phyloP scores from a whole-genome alignment of 2,888 invertebrate species.

The Pterobdella sp. region DNA sequence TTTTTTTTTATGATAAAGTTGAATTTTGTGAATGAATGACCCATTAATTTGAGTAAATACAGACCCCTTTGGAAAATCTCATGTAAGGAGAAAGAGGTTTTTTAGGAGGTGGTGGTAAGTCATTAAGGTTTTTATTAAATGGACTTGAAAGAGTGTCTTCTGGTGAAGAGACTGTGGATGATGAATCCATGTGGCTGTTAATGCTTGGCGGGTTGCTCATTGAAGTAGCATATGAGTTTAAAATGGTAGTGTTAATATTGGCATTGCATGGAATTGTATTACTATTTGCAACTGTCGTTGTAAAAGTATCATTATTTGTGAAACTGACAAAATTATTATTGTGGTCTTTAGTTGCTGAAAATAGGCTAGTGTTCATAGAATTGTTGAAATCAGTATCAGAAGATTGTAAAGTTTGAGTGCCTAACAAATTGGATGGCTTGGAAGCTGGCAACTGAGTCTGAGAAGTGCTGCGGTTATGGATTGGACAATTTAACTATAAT shows the following conservation, averaged over 20 bases:
- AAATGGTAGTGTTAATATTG: background rate
- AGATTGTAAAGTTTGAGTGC: too few relatives aligned
- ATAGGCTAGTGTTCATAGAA: background rate
- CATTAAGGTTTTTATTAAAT: slow-evolving; percentile 17
- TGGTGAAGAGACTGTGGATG: slow-evolving; percentile 19
- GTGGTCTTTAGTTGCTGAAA: background rate
- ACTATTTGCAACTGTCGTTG: background rate
- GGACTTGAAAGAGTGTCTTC: slow-evolving; percentile 16
- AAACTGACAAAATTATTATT: background rate
- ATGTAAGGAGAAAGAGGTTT: slow-evolving; percentile 40
- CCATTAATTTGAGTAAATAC: slow-evolving; percentile 27
- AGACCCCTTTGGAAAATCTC: slow-evolving; percentile 40
- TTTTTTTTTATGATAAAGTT: background rate
- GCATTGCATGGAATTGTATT: background rate
- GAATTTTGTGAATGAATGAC: background rate
- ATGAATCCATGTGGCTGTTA: background rate
- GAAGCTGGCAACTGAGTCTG: too few relatives aligned
- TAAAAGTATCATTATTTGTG: background rate
- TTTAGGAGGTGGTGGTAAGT: slow-evolving; percentile 37
- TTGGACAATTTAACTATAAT: too few relatives aligned
- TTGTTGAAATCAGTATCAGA: background rate
- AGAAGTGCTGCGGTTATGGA: too few relatives aligned
- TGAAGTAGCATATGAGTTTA: background rate
- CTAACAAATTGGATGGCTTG: too few relatives aligned
- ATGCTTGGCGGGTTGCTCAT: slow-evolving; percentile 9